These are phyloP conservation scores for Fragum sueziense DNA, from an alignment of 2,888 invertebrate species.

Conservation along the genomic window DNA sequence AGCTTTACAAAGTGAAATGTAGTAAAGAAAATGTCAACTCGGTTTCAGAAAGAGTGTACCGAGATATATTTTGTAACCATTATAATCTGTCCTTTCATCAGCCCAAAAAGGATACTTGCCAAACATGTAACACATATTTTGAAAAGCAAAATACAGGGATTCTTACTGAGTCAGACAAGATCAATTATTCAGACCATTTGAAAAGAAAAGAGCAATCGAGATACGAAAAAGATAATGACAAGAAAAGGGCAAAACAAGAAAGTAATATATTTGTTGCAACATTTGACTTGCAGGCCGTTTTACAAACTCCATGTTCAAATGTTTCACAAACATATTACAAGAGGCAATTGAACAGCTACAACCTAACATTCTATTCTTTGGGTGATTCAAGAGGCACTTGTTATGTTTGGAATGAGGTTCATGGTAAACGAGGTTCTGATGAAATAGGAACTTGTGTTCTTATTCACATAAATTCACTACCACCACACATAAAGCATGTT, in stretches of 20 bases:
- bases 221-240: conserved; percentile 28
- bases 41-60: neutral
- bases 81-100: conserved; percentile 55
- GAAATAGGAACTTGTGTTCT: conserved; percentile 42
- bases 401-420: conserved; percentile 40
- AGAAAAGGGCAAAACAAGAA: conserved; percentile 12
- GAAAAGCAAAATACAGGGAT: neutral
- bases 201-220: conserved; percentile 27
- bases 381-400: conserved; percentile 26
- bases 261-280: conserved; percentile 21
- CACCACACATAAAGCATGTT: too few species aligned
- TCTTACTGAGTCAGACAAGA: neutral
- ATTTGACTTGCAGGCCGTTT: conserved; percentile 41
- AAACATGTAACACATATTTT: conserved; percentile 25
- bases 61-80: neutral
- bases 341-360: conserved; percentile 29
- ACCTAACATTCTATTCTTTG: conserved; percentile 38
- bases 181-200: conserved; percentile 30
- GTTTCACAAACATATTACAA: conserved; percentile 40
- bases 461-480: conserved; percentile 12
- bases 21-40: neutral
- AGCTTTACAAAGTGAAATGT: neutral
- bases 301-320: conserved; percentile 36
- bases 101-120: conserved; percentile 56
- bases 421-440: conserved; percentile 34